Conservation (phyloP, 2,888 invertebrate genomes). For the Archips crataeganus region DNA sequence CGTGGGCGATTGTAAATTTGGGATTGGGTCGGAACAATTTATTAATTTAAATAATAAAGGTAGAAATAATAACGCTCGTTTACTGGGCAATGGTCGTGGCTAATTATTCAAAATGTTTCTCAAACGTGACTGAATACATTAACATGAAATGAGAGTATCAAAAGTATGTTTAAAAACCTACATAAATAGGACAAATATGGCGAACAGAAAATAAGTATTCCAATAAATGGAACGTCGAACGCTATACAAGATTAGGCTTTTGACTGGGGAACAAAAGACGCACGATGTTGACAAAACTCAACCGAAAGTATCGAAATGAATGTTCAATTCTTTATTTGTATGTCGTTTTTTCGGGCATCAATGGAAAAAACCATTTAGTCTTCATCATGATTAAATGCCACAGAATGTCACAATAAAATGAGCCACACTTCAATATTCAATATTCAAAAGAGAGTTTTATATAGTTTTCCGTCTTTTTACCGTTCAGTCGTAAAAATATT, state of each 20-base stretch:
- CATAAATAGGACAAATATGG: background rate
- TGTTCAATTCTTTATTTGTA: background rate
- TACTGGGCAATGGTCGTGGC: background rate
- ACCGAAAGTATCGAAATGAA: constrained; percentile 12
- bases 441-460: background rate
- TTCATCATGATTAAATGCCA: background rate
- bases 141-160: background rate
- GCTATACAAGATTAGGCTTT: constrained; percentile 19
- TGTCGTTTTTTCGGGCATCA: constrained; percentile 1
- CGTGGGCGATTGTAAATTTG: constrained; percentile 9
- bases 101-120: constrained; percentile 8
- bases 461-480: background rate
- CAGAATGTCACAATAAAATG: background rate
- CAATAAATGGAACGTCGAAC: constrained; percentile 17
- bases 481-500: constrained; percentile 1
- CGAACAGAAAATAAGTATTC: constrained; percentile 8
- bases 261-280: constrained; percentile 33
- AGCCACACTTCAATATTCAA: background rate
- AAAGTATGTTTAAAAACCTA: background rate
- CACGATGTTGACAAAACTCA: constrained; percentile 22
- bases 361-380: background rate
- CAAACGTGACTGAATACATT: background rate
- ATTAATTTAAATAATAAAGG: constrained; percentile 4
- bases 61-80: background rate
- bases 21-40: constrained; percentile 5